Evolutionary conservation across 2,113 vertebrate species (phyloP).

Genomic region (Strix uralensis): DNA sequence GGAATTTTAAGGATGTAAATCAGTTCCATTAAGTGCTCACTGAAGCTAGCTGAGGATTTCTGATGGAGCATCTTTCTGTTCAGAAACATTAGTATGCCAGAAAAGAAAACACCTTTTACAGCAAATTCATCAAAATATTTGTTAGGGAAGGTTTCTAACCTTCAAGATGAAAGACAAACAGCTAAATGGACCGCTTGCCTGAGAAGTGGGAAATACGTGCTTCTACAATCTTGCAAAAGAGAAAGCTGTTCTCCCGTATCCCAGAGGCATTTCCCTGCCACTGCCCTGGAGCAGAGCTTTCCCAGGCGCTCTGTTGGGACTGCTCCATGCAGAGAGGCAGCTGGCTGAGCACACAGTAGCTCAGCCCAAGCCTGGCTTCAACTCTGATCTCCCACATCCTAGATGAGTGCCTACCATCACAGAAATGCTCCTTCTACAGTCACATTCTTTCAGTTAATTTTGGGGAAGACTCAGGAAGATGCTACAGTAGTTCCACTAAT

Average conservation of each 20-base stretch:
- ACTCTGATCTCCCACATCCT: slow-evolving; percentile 6
- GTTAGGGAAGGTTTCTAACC: not conserved
- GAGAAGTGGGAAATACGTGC: rapidly evolving
- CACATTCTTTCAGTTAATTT: not conserved
- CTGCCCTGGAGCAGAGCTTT: not conserved
- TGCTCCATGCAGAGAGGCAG: not conserved
- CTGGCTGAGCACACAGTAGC: not conserved
- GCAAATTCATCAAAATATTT: not conserved
- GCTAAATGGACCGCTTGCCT: not conserved
- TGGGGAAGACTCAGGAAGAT: not conserved
- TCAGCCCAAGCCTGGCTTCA: slow-evolving; percentile 22
- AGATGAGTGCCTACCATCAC: not conserved
- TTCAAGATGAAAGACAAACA: not conserved
- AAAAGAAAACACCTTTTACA: not conserved
- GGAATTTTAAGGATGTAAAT: not conserved
- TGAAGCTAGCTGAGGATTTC: not conserved
- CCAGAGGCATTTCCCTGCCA: not conserved
- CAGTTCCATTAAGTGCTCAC: rapidly evolving
- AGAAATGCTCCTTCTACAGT: slow-evolving; percentile 1
- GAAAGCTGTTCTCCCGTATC: not conserved
- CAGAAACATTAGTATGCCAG: not conserved
- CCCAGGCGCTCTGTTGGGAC: not conserved
- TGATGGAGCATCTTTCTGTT: not conserved
- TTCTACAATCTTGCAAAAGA: not conserved
- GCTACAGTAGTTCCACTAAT: not conserved